These are phyloP conservation scores for Ptiloglossa arizonensis DNA, from an alignment of 1,140 invertebrate genomes.

Conservation along the genomic window DNA sequence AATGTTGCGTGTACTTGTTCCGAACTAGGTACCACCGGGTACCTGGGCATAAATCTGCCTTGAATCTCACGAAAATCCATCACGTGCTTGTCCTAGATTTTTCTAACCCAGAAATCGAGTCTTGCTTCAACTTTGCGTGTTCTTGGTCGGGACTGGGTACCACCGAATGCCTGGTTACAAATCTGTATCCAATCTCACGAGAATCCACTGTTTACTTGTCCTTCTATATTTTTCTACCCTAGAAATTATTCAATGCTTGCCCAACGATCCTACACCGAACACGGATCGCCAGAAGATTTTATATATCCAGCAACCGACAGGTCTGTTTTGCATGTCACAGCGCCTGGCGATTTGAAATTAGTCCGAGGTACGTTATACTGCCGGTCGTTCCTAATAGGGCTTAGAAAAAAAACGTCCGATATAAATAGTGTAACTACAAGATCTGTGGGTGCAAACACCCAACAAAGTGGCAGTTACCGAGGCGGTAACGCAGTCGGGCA, in stretches of 20 bases:
- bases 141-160: no score
- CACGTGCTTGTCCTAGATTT: no score
- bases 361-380: constrained; percentile 4
- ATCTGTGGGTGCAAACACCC: constrained; percentile 57
- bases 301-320: constrained; percentile 7
- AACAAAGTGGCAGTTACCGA: constrained; percentile 45
- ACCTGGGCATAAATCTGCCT: no score
- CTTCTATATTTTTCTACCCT: no score
- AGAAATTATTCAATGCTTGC: not conserved
- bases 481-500: not conserved
- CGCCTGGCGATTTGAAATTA: constrained; percentile 29
- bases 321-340: not conserved
- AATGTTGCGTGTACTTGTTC: no score
- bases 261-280: not conserved
- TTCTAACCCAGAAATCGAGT: no score
- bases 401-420: constrained; percentile 29
- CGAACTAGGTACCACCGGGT: no score
- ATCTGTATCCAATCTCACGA: no score
- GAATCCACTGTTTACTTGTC: no score
- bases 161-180: no score
- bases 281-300: not conserved
- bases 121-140: no score
- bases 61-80: no score
- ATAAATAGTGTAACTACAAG: constrained; percentile 55
- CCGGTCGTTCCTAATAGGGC: constrained; percentile 38